Evolutionary conservation across 2,113 vertebrate species (phyloP).

Genomic region (Microtus richardsoni): DNA sequence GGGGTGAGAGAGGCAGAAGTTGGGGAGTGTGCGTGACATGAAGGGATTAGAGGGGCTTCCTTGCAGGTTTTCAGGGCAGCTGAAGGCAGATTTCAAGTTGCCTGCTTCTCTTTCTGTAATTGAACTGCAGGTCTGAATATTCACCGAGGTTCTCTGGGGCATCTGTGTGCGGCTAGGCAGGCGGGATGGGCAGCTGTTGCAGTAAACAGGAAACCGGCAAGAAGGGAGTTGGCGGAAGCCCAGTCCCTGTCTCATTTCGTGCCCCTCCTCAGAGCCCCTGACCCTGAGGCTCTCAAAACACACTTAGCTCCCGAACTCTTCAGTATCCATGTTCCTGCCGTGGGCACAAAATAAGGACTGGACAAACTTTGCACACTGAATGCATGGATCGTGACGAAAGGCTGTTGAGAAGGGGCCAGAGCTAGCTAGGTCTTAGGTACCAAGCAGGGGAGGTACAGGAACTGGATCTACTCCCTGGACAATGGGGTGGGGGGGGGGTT

Average conservation of each 20-base stretch:
- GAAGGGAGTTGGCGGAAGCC: slow-evolving; percentile 65
- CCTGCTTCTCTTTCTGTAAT: slow-evolving; percentile 17
- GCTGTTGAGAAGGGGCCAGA: background rate
- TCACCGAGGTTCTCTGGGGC: slow-evolving; percentile 52
- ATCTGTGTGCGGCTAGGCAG: slow-evolving; percentile 71
- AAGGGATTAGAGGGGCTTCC: background rate
- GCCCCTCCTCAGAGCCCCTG: slow-evolving; percentile 69
- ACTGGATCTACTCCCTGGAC: background rate
- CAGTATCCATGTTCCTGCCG: slow-evolving; percentile 25
- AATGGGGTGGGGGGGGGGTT: background rate
- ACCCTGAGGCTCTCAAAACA: slow-evolving; percentile 65
- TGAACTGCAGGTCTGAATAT: slow-evolving; percentile 62
- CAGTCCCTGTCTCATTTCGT: slow-evolving; percentile 60
- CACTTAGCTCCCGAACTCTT: slow-evolving; percentile 42
- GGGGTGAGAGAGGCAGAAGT: slow-evolving; percentile 54
- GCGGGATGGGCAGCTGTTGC: slow-evolving; percentile 78
- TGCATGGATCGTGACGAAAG: background rate
- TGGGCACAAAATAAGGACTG: slow-evolving; percentile 38
- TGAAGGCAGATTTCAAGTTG: slow-evolving; percentile 18
- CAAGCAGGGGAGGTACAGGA: background rate
- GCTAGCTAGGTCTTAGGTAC: background rate
- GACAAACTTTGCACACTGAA: slow-evolving; percentile 22
- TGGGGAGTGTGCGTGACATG: background rate
- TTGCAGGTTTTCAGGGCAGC: slow-evolving; percentile 44
- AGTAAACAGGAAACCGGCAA: slow-evolving; percentile 87